phyloP scores from a whole-genome alignment of 2,113 vertebrate species.

The Oenanthe oenanthe region DNA sequence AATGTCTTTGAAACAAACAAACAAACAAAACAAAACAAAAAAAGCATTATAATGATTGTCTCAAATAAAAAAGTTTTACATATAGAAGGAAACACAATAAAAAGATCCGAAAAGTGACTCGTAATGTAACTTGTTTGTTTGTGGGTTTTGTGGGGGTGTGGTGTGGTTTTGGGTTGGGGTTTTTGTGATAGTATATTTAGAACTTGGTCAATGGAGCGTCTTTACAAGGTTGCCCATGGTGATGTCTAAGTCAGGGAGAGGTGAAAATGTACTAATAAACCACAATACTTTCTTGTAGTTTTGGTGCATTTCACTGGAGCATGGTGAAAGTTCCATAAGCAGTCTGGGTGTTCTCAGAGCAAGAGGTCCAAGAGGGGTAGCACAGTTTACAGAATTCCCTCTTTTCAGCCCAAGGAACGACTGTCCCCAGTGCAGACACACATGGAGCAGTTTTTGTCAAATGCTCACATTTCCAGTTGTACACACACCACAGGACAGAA shows the following conservation, averaged over 20 bases:
- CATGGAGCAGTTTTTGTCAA: background rate
- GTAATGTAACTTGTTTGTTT: background rate
- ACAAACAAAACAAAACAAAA: background rate
- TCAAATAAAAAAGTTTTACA: background rate
- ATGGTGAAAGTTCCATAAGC: background rate
- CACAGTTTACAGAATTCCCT: background rate
- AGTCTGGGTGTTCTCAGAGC: background rate
- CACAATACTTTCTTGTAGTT: background rate
- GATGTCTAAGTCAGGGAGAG: background rate
- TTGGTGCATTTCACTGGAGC: background rate
- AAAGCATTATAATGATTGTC: rapidly evolving
- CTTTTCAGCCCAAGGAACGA: background rate
- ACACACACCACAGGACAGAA: background rate
- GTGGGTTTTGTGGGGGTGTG: rapidly evolving
- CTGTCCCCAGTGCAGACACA: background rate
- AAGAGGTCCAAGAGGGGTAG: background rate
- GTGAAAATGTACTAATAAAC: background rate
- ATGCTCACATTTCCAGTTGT: background rate
- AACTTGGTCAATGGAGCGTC: background rate
- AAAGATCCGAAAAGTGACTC: background rate
- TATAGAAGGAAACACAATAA: background rate
- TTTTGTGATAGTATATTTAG: background rate
- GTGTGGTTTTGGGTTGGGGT: rapidly evolving
- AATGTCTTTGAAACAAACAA: background rate
- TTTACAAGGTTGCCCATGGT: background rate